Base-by-base conservation (phyloP, 2,113 vertebrate species). In the Barbus barbus region DNA sequence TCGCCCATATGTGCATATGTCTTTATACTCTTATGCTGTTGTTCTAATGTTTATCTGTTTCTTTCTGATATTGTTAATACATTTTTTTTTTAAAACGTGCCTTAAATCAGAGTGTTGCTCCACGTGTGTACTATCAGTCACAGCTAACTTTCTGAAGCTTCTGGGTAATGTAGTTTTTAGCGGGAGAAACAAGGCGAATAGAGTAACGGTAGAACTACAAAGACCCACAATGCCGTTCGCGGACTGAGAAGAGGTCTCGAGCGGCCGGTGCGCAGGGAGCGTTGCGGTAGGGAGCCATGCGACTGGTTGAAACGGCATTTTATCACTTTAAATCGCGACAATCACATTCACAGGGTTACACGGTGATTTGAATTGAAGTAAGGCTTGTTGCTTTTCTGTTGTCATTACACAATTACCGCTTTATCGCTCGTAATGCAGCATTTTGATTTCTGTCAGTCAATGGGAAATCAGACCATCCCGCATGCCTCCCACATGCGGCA, bases 61-160 rank as follows among this genome's bases (percentile, higher is more conserved):
- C n/a, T n/a, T n/a, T n/a, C n/a, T n/a, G n/a, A n/a, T n/a, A n/a
- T n/a, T n/a, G n/a, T n/a, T n/a, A n/a, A n/a, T n/a, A n/a, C n/a
- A n/a, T n/a, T n/a, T n/a, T n/a, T n/a, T n/a, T n/a, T n/a, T n/a
- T n/a, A n/a, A n/a, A n/a, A n/a, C n/a, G n/a, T n/a, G n/a, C n/a
- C n/a, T n/a, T n/a, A n/a, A n/a, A n/a, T n/a, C n/a, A n/a, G n/a
- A n/a, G 41, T 80, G n/a, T 38, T 71, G 28, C 80, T 71, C 65
- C 84, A 86, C 82, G 84, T 84, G 87, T 8, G 41, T 22, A 7
- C 20, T 63, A 53, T 75, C 69, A 88, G 24, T 81, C 51, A 72
- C 31, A 33, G 24, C 75, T 79, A 84, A 65, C 16, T 73, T 18
- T 28, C 1, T 9, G 60, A 44, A 5, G 5, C 75, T 26, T 12